These are phyloP conservation scores for Coronaproctus castanopsis DNA, from an alignment of 2,888 invertebrate species.

Conservation along the genomic window DNA sequence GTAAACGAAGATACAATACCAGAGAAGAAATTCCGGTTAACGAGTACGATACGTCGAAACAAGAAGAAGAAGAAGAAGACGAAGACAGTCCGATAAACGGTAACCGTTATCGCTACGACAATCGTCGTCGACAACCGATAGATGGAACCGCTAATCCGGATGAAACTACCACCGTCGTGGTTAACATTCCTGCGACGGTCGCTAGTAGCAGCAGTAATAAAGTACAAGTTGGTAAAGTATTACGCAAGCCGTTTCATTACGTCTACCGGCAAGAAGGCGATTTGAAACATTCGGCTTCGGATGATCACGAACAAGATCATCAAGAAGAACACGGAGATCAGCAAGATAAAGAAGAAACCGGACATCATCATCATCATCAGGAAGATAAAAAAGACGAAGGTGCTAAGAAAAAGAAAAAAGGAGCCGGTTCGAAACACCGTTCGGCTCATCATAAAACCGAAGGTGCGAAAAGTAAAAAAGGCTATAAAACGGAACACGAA, in stretches of 20 bases:
- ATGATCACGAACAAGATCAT: background rate
- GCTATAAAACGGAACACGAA: constrained; percentile 40
- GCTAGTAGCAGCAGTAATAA: no score
- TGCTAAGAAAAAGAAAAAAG: constrained; percentile 20
- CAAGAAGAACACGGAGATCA: background rate
- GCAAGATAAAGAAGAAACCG: background rate
- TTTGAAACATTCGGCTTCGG: constrained; percentile 1
- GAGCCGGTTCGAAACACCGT: constrained; percentile 35
- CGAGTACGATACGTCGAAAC: background rate
- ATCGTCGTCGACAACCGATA: background rate
- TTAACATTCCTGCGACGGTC: background rate
- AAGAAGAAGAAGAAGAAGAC: background rate
- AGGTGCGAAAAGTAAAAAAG: constrained; percentile 41
- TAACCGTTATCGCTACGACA: background rate
- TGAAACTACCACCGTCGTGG: background rate
- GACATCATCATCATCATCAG: background rate
- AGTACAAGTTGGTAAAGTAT: background rate
- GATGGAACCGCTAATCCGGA: no score
- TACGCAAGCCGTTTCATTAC: background rate
- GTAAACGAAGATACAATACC: background rate
- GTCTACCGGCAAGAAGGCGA: background rate
- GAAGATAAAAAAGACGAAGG: background rate
- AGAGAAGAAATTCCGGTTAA: constrained; percentile 1
- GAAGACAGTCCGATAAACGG: background rate
- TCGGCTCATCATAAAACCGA: constrained; percentile 34